Evolutionary conservation across 1,140 invertebrate species (phyloP).

Genomic region (Neodiprion lecontei): DNA sequence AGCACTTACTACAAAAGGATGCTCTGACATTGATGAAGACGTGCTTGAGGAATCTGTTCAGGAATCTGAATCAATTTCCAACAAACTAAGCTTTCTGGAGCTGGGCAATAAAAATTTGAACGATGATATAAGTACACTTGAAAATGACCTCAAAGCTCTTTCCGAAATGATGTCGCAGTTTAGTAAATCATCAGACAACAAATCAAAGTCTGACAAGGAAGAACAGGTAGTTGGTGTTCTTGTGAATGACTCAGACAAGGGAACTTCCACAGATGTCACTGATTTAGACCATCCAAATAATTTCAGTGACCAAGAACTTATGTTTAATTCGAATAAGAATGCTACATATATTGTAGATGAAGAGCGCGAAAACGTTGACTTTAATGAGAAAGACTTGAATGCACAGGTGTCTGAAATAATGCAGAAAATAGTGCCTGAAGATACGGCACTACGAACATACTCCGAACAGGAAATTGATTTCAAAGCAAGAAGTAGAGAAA

Average conservation of each 20-base stretch:
- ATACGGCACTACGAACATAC: conserved; percentile 23
- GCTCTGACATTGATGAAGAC: conserved; percentile 13
- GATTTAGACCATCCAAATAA: background rate
- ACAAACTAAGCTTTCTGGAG: conserved; percentile 45
- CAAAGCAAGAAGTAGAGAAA: conserved; percentile 51
- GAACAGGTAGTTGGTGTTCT: background rate
- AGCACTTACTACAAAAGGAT: background rate
- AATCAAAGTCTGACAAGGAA: conserved; percentile 27
- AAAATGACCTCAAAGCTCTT: conserved; percentile 53
- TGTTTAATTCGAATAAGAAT: background rate
- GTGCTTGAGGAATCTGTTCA: background rate
- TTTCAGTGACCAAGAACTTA: background rate
- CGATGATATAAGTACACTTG: conserved; percentile 53
- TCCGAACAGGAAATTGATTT: conserved; percentile 46
- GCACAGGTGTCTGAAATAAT: conserved; percentile 29
- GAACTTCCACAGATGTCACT: background rate
- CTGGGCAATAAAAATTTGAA: conserved; percentile 54
- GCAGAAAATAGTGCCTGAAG: conserved; percentile 33
- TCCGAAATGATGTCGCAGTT: conserved; percentile 57
- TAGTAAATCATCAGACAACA: conserved; percentile 48
- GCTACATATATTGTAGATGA: background rate
- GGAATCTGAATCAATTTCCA: conserved; percentile 30
- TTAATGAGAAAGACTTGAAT: background rate
- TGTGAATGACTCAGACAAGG: background rate
- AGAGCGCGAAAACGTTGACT: background rate